phyloP scores from a whole-genome alignment of 2,113 vertebrate species.

The Pelusios castaneus region DNA sequence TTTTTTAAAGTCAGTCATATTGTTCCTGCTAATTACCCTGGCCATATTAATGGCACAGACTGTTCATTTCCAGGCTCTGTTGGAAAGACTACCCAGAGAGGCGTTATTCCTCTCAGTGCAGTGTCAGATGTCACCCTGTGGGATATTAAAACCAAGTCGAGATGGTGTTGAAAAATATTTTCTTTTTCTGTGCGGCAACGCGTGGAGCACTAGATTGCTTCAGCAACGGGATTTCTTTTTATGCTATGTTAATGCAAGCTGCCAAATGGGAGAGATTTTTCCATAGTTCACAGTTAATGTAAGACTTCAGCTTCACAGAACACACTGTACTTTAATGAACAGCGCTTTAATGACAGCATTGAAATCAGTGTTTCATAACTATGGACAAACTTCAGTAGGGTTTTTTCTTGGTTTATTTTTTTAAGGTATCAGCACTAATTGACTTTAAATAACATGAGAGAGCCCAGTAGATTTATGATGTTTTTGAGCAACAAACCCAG shows the following conservation, averaged over 20 bases:
- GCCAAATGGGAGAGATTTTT: constrained; percentile 70
- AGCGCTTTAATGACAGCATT: constrained; percentile 58
- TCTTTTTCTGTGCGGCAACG: constrained; percentile 67
- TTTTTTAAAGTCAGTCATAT: constrained; percentile 13
- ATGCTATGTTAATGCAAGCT: constrained; percentile 63
- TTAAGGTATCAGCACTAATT: constrained; percentile 76
- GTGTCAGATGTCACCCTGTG: constrained; percentile 62
- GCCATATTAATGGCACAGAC: constrained; percentile 53
- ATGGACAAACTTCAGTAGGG: constrained; percentile 61
- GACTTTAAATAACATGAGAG: constrained; percentile 73
- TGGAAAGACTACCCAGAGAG: constrained; percentile 68
- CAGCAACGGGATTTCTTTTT: constrained; percentile 65
- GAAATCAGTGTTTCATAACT: constrained; percentile 17
- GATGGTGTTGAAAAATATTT: constrained; percentile 67
- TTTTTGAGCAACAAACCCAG: constrained; percentile 65
- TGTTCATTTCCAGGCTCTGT: constrained; percentile 55
- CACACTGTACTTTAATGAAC: constrained; percentile 67
- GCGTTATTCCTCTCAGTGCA: constrained; percentile 57
- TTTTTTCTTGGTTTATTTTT: constrained; percentile 65
- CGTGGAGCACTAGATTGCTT: constrained; percentile 7
- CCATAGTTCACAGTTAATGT: constrained; percentile 61
- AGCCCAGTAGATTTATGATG: constrained; percentile 75
- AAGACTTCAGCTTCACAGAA: constrained; percentile 48
- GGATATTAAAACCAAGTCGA: constrained; percentile 71
- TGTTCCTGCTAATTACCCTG: constrained; percentile 52